Percentiles rank a stretch among this genome's conserved stretches.
Conservation (phyloP, 2,113 vertebrate genomes). For the Saguinus imperator region DNA sequence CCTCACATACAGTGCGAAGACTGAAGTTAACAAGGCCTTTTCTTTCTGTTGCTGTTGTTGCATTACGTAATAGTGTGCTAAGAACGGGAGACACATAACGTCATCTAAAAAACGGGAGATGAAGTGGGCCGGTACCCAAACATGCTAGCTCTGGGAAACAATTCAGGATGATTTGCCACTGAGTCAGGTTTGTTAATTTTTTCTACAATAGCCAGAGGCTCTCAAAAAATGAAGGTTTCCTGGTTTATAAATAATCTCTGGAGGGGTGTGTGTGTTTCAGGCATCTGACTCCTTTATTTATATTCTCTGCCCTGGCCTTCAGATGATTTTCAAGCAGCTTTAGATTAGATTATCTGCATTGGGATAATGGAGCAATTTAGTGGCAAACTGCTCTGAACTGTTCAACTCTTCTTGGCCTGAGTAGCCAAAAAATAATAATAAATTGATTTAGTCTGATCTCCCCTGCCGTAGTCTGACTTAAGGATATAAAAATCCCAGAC, state of each 20-base stretch:
- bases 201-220: neutral
- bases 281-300: conserved; percentile 22
- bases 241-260: neutral
- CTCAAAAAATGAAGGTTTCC: neutral
- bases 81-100: neutral
- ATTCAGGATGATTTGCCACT: neutral
- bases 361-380: conserved; percentile 19
- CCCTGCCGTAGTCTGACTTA: neutral
- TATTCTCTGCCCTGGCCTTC: conserved; percentile 37
- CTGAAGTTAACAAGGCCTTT: neutral
- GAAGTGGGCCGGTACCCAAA: neutral
- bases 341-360: conserved; percentile 12
- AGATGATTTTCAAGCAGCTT: neutral
- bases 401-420: neutral
- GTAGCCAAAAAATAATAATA: neutral
- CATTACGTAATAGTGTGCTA: neutral
- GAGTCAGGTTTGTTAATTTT: neutral
- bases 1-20: neutral
- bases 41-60: neutral
- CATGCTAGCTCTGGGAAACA: neutral
- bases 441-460: conserved; percentile 37
- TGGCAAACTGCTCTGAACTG: neutral
- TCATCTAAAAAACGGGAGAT: neutral
- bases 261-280: too few species aligned
- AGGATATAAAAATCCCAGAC: neutral